These are phyloP conservation scores for Siniperca knerii DNA, from an alignment of 2,113 vertebrate species.

Conservation along the genomic window DNA sequence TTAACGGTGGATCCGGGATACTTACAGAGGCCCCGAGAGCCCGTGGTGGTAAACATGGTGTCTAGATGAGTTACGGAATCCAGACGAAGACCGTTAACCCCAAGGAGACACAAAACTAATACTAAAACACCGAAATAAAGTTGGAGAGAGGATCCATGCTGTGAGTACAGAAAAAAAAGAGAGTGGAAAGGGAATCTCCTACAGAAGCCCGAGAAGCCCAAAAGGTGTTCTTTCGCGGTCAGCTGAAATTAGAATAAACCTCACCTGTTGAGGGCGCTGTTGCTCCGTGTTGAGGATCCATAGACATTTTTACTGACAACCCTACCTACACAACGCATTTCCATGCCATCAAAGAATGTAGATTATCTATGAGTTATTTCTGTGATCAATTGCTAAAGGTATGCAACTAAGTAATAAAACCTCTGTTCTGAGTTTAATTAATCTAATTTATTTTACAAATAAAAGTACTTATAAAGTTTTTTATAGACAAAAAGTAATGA, in stretches of 20 bases:
- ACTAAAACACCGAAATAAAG: slow-evolving; percentile 65
- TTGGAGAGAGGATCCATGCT: slow-evolving; percentile 71
- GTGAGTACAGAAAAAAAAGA: slow-evolving; percentile 6
- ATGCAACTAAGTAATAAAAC: neutral
- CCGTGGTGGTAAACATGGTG: slow-evolving; percentile 85
- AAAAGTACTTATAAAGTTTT: neutral
- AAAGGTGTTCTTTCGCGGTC: neutral
- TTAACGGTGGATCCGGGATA: slow-evolving; percentile 38
- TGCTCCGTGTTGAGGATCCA: neutral
- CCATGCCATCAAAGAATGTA: neutral
- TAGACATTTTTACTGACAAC: neutral
- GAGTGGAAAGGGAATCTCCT: slow-evolving; percentile 44
- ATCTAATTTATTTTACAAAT: neutral
- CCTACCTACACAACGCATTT: neutral
- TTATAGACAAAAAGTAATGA: neutral
- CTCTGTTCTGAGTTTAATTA: neutral
- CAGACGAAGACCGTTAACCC: neutral
- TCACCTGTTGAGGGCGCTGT: slow-evolving; percentile 48
- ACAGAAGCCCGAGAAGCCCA: slow-evolving; percentile 53
- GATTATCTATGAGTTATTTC: neutral
- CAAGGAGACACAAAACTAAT: slow-evolving; percentile 31
- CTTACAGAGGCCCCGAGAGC: slow-evolving; percentile 86
- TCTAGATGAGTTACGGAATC: neutral
- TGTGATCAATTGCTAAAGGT: neutral
- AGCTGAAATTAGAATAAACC: rapidly evolving